Percentiles rank a stretch among this genome's conserved stretches.
These are phyloP conservation scores for Pseudolaguvia tuberculata DNA, from an alignment of 2,113 vertebrate genomes.

Conservation along the genomic window DNA sequence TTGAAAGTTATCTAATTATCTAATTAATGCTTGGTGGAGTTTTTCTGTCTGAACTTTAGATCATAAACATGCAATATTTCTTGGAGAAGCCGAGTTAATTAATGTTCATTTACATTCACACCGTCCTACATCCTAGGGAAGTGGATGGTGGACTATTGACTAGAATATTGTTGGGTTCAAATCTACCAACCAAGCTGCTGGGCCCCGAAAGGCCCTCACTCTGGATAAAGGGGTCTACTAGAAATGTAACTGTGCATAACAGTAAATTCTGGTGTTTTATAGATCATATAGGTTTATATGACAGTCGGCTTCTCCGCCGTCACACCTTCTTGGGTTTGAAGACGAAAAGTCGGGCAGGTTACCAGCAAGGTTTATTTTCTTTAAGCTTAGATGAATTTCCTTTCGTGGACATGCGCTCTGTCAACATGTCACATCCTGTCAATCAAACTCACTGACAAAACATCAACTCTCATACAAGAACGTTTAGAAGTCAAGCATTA, in stretches of 20 bases:
- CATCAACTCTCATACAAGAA: conserved; percentile 30
- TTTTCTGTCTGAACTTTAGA: neutral
- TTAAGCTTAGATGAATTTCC: conserved; percentile 17
- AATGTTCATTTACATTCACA: too few relatives aligned
- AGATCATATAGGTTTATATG: neutral
- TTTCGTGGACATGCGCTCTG: conserved; percentile 14
- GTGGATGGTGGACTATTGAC: too few relatives aligned
- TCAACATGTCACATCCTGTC: conserved; percentile 32
- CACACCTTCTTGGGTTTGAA: neutral
- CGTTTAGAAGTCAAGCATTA: conserved; percentile 32
- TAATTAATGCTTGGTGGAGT: neutral
- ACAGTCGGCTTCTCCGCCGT: too few relatives aligned
- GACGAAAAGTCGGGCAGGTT: neutral
- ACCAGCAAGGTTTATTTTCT: conserved; percentile 22
- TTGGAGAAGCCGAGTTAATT: too few relatives aligned
- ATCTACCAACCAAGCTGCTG: too few relatives aligned
- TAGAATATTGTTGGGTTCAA: too few relatives aligned
- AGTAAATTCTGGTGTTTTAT: conserved; percentile 1
- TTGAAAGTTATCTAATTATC: conserved; percentile 67
- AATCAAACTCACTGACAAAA: conserved; percentile 19
- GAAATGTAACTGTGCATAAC: too few relatives aligned
- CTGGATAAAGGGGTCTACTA: too few relatives aligned
- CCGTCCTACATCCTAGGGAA: too few relatives aligned
- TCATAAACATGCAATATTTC: too few relatives aligned
- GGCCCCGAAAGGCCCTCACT: too few relatives aligned